These are phyloP conservation scores for Ganaspis brasiliensis DNA, from an alignment of 2,888 invertebrate species.

Conservation along the genomic window DNA sequence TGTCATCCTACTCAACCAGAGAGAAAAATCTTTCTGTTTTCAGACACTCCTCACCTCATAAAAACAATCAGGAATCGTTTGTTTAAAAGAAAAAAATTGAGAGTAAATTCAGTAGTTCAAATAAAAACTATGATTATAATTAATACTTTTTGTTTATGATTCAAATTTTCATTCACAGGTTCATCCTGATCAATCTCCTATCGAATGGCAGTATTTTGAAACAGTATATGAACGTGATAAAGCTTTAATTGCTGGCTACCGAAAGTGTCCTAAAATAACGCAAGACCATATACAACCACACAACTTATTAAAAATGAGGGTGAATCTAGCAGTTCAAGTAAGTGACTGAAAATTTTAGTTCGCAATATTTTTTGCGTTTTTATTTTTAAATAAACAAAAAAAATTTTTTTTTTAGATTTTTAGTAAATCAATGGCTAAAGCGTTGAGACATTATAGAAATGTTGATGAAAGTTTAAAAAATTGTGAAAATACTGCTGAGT, in stretches of 20 bases:
- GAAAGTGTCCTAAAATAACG: not conserved
- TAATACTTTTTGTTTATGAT: not conserved
- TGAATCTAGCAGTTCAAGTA: not conserved
- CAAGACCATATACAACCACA: not conserved
- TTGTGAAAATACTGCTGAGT: conserved; percentile 51
- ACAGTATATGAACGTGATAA: not conserved
- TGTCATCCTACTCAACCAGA: conserved; percentile 55
- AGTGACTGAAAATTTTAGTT: not conserved
- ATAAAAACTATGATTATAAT: not conserved
- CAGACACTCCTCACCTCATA: conserved; percentile 61
- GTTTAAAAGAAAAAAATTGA: conserved; percentile 41
- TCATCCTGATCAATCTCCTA: not conserved
- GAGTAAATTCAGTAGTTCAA: conserved; percentile 43
- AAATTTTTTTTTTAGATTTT: conserved; percentile 38
- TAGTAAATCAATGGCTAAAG: conserved; percentile 41
- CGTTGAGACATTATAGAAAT: conserved; percentile 28
- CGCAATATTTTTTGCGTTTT: not conserved
- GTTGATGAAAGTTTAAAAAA: conserved; percentile 33
- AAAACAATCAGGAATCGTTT: conserved; percentile 63
- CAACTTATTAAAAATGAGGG: not conserved
- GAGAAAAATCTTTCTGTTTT: conserved; percentile 57
- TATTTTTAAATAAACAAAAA: not conserved
- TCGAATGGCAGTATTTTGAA: not conserved
- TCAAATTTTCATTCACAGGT: not conserved
- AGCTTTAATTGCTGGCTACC: not conserved